A percentile compares a stretch with the other conserved stretches of the same genome.
These are phyloP conservation scores for Rhinichthys klamathensis DNA, from an alignment of 2,113 vertebrate genomes.

Conservation along the genomic window DNA sequence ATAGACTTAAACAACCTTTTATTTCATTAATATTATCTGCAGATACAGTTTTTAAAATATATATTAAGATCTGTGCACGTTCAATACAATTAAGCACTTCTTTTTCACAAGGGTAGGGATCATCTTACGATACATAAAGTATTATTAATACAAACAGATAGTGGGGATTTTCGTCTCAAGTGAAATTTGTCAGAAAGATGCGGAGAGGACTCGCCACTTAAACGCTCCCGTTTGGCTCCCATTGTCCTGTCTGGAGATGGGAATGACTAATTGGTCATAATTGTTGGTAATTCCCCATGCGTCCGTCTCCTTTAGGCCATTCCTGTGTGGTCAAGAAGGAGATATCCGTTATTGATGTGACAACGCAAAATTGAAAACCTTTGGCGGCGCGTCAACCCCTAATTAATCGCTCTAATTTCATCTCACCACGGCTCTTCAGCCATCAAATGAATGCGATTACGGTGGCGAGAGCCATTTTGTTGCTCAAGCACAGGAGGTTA, in stretches of 20 bases:
- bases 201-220: neutral
- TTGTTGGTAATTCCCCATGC: conserved; percentile 75
- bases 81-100: neutral
- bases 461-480: conserved; percentile 61
- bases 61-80: neutral
- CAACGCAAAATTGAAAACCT: conserved; percentile 80
- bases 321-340: conserved; percentile 64
- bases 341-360: conserved; percentile 80
- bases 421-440: conserved; percentile 67
- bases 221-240: conserved; percentile 59
- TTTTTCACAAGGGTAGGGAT: neutral
- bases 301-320: conserved; percentile 71
- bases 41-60: neutral
- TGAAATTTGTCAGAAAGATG: conserved; percentile 64
- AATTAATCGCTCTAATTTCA: conserved; percentile 80
- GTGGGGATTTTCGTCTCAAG: neutral
- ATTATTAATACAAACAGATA: neutral
- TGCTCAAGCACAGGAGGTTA: conserved; percentile 60
- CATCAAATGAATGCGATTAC: conserved; percentile 72
- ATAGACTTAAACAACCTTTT: neutral
- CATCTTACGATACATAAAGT: neutral
- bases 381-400: conserved; percentile 77
- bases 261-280: conserved; percentile 78
- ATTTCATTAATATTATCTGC: neutral
- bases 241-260: conserved; percentile 63